Conservation (phyloP, 2,113 vertebrate genomes). For the Pongo pygmaeus region DNA sequence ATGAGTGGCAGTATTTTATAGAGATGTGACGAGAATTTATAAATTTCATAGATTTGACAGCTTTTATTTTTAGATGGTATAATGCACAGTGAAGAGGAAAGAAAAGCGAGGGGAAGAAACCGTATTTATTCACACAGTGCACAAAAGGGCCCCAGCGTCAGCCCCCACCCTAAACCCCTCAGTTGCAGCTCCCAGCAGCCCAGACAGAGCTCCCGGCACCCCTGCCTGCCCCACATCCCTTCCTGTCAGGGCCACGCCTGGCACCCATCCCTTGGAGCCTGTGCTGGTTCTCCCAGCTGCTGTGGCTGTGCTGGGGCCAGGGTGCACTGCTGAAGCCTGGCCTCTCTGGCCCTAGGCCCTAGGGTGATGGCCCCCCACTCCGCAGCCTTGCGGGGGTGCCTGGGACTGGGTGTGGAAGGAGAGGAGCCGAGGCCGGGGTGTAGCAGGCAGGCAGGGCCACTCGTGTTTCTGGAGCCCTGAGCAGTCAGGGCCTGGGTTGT, state of each 20-base stretch:
- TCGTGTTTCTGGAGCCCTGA: no score
- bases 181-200: neutral
- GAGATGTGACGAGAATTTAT: constrained; percentile 73
- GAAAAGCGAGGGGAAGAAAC: constrained; percentile 4
- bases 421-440: neutral
- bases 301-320: neutral
- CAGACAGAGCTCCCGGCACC: neutral
- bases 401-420: neutral
- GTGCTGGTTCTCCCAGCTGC: neutral
- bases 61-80: constrained; percentile 81
- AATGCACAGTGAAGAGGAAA: constrained; percentile 74
- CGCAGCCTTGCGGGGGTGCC: neutral
- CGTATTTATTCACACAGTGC: constrained; percentile 80
- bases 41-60: constrained; percentile 75
- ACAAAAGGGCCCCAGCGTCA: constrained; percentile 34
- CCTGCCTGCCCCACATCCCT: neutral
- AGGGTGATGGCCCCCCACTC: neutral
- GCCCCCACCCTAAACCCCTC: neutral
- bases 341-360: neutral
- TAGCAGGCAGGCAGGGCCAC: neutral
- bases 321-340: neutral
- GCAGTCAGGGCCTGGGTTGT: neutral
- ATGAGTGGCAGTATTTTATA: constrained; percentile 76
- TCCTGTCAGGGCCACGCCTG: neutral
- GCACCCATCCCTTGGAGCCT: neutral